These are phyloP conservation scores for Sycophaga agraensis DNA, from an alignment of 1,140 invertebrate genomes.

Conservation along the genomic window DNA sequence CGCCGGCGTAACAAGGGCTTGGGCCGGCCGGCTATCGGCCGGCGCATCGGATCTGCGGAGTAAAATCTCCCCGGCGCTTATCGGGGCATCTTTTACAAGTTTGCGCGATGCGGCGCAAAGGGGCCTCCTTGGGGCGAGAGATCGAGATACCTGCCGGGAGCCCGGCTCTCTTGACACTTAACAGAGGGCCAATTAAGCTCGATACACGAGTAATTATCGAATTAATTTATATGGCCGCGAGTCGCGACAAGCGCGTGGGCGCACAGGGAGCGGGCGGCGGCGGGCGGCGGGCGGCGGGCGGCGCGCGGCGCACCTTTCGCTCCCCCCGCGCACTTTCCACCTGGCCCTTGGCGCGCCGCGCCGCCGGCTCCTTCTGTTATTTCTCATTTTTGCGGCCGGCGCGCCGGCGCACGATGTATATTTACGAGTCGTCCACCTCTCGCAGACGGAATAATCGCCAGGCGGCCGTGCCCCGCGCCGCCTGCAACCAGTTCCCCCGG, in stretches of 20 bases:
- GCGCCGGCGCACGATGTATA: no score
- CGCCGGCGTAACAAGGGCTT: slow-evolving; percentile 10
- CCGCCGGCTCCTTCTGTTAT: no score
- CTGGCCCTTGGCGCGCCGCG: no score
- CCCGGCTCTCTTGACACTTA: slow-evolving; percentile 23
- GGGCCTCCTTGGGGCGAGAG: background rate
- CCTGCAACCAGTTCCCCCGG: no score
- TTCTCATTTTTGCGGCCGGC: no score
- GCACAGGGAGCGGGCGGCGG: background rate
- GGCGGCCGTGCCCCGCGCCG: no score
- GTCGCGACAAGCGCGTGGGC: background rate
- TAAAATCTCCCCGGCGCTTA: slow-evolving; percentile 14
- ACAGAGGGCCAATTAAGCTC: slow-evolving; percentile 27
- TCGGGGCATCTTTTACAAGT: slow-evolving; percentile 23
- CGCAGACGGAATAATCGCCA: no score
- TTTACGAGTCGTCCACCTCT: no score
- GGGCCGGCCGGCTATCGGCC: no score
- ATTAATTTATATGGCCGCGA: slow-evolving; percentile 17
- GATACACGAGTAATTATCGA: slow-evolving; percentile 28
- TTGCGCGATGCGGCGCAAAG: slow-evolving; percentile 1
- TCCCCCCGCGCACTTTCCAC: no score
- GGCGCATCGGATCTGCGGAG: slow-evolving; percentile 15
- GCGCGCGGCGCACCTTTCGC: no score
- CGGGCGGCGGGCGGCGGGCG: no score
- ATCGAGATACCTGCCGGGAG: slow-evolving; percentile 10